Conservation (phyloP, 2,888 invertebrate genomes). For the Strigamia maritima region DNA sequence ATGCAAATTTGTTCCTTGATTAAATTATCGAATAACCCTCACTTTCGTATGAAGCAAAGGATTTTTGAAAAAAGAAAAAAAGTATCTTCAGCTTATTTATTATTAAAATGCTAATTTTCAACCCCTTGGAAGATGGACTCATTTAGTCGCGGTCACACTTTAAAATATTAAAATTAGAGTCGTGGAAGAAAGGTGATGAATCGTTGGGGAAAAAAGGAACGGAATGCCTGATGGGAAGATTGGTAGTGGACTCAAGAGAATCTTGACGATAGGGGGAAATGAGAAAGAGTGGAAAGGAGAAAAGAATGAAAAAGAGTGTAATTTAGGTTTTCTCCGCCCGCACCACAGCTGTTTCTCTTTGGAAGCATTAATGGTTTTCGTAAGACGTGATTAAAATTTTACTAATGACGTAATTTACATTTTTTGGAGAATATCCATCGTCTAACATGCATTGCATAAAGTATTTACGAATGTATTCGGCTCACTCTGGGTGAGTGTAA, state of each 20-base stretch:
- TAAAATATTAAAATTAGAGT: background rate
- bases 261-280: slow-evolving; percentile 28
- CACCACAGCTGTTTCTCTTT: slow-evolving; percentile 36
- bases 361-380: slow-evolving; percentile 39
- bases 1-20: slow-evolving; percentile 39
- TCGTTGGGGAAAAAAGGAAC: slow-evolving; percentile 1
- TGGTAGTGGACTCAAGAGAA: slow-evolving; percentile 22
- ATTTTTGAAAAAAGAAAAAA: background rate
- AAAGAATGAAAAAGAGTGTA: slow-evolving; percentile 36
- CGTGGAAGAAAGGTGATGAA: slow-evolving; percentile 17
- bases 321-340: slow-evolving; percentile 38
- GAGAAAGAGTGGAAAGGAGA: slow-evolving; percentile 25
- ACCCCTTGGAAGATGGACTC: background rate
- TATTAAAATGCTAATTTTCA: slow-evolving; percentile 29
- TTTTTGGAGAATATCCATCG: slow-evolving; percentile 16
- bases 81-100: slow-evolving; percentile 22
- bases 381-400: slow-evolving; percentile 40
- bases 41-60: slow-evolving; percentile 13
- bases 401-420: slow-evolving; percentile 40
- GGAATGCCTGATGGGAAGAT: slow-evolving; percentile 20
- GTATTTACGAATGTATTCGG: slow-evolving; percentile 25
- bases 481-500: background rate
- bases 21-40: slow-evolving; percentile 39
- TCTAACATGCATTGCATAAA: slow-evolving; percentile 5
- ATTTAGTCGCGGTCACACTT: slow-evolving; percentile 6